phyloP scores from a whole-genome alignment of 2,113 vertebrate genomes.

The Istiophorus platypterus region DNA sequence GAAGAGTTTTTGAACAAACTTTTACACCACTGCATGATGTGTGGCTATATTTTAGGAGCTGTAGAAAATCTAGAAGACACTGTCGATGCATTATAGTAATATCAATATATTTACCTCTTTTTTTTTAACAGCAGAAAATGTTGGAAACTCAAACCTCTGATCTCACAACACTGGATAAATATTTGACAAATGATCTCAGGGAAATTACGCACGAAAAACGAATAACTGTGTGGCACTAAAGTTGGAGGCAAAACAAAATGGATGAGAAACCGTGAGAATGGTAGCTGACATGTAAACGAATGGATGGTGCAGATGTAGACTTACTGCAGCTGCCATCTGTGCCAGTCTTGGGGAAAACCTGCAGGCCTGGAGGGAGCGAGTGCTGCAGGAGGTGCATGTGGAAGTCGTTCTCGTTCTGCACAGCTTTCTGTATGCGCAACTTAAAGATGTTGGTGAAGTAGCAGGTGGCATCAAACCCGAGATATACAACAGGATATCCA shows the following conservation, averaged over 20 bases:
- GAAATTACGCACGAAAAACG: no score
- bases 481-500: conserved; percentile 87
- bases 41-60: neutral
- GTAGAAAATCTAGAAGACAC: neutral
- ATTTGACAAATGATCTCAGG: neutral
- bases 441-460: conserved; percentile 88
- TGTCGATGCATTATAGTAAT: no score
- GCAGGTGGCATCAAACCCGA: conserved; percentile 88
- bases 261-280: neutral
- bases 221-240: neutral
- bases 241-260: neutral
- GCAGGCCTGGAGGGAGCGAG: conserved; percentile 83
- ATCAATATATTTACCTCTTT: neutral
- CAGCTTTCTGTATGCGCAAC: conserved; percentile 84
- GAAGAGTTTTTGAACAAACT: neutral
- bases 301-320: conserved; percentile 38
- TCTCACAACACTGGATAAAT: neutral
- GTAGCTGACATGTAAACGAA: neutral
- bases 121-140: no score
- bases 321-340: conserved; percentile 77
- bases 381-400: conserved; percentile 86
- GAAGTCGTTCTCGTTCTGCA: conserved; percentile 84
- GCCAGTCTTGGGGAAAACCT: conserved; percentile 82
- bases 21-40: neutral
- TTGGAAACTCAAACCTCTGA: no score